Percentiles rank a stretch among this genome's conserved stretches.
These are phyloP conservation scores for Melanchra persicariae DNA, from an alignment of 2,888 invertebrate species.

Conservation along the genomic window DNA sequence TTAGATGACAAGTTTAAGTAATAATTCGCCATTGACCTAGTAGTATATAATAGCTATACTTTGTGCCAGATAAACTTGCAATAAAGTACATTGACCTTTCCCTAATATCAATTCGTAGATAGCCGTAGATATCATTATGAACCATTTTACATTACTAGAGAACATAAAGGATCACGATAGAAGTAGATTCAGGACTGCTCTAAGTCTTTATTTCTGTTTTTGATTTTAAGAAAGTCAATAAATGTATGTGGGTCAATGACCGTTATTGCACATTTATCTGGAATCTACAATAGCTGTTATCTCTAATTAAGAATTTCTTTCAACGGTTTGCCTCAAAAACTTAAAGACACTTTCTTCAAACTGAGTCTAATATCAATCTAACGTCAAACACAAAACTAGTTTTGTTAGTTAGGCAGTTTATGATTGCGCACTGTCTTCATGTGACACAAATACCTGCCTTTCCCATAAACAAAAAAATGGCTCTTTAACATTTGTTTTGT, in stretches of 20 bases:
- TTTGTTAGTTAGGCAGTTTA: neutral
- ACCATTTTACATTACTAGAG: too few species aligned
- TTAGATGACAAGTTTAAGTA: neutral
- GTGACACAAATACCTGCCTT: neutral
- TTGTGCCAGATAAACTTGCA: too few species aligned
- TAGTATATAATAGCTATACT: neutral
- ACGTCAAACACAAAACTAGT: neutral
- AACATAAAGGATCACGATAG: too few species aligned
- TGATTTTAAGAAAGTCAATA: too few species aligned
- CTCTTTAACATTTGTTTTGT: neutral
- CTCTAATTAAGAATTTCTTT: neutral
- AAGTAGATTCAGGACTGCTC: too few species aligned
- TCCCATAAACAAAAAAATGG: neutral
- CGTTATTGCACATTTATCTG: too few species aligned
- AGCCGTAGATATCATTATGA: too few species aligned
- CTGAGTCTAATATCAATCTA: neutral
- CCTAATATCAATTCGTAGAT: too few species aligned
- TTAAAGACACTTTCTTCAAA: conserved; percentile 3
- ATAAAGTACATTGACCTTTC: too few species aligned
- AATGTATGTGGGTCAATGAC: too few species aligned
- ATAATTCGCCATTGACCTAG: neutral
- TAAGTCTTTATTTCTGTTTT: too few species aligned
- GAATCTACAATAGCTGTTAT: too few species aligned
- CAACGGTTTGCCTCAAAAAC: neutral
- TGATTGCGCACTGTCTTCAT: neutral